These are phyloP conservation scores for Poeciliopsis prolifica DNA, from an alignment of 2,113 vertebrate genomes.

Conservation along the genomic window DNA sequence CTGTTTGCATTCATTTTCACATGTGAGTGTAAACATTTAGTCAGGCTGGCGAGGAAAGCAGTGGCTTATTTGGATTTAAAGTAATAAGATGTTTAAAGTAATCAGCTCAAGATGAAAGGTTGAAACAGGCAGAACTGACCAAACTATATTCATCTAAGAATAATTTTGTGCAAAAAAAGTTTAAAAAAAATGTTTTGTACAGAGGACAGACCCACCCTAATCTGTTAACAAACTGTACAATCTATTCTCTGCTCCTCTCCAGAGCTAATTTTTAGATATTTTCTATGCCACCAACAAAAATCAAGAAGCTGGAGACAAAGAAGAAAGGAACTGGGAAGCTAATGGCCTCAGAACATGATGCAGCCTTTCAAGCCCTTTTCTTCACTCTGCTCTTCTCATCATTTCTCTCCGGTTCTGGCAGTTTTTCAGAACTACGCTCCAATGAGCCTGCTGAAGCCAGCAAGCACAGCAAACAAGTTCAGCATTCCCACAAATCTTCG, in stretches of 20 bases:
- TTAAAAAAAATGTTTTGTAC: no score
- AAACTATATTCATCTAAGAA: no score
- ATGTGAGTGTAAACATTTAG: no score
- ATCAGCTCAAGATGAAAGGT: no score
- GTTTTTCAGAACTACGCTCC: slow-evolving; percentile 46
- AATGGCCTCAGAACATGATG: slow-evolving; percentile 64
- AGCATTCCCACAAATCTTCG: slow-evolving; percentile 38
- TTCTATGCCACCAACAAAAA: slow-evolving; percentile 58
- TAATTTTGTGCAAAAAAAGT: no score
- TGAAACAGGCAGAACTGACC: no score
- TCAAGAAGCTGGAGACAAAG: slow-evolving; percentile 52
- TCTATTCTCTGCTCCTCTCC: slow-evolving; percentile 34
- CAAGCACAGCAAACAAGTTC: slow-evolving; percentile 33
- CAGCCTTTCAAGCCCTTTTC: slow-evolving; percentile 47
- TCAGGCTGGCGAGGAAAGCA: no score
- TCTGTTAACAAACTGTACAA: background rate
- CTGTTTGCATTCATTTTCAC: no score
- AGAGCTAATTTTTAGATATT: slow-evolving; percentile 68
- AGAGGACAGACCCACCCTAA: no score
- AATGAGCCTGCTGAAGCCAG: slow-evolving; percentile 34
- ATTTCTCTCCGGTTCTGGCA: slow-evolving; percentile 40
- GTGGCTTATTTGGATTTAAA: no score
- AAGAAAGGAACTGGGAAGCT: slow-evolving; percentile 32
- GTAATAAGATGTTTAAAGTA: no score
- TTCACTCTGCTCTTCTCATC: slow-evolving; percentile 30